A percentile compares a stretch with the other conserved stretches of the same genome.
phyloP scores from a whole-genome alignment of 2,113 vertebrate genomes.

The Barbus barbus region DNA sequence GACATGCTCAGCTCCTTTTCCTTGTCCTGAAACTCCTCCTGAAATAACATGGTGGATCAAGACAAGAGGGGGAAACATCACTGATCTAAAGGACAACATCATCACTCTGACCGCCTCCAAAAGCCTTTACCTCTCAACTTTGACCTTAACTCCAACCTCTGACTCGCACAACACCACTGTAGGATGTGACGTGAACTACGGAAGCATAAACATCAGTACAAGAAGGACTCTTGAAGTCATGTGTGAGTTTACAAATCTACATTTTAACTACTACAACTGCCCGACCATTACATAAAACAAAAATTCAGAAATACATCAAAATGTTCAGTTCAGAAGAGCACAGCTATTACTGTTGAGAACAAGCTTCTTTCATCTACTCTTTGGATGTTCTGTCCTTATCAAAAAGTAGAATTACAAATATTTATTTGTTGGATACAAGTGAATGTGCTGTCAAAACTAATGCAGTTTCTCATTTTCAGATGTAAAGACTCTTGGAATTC shows the following conservation, averaged over 20 bases:
- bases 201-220: background rate
- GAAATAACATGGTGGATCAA: slow-evolving; percentile 54
- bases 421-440: background rate
- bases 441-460: background rate
- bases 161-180: slow-evolving; percentile 35
- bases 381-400: too few relatives aligned
- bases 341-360: too few relatives aligned
- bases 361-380: background rate
- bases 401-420: slow-evolving; percentile 38
- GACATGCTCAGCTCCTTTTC: slow-evolving; percentile 60
- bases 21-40: slow-evolving; percentile 58
- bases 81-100: slow-evolving; percentile 6
- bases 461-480: background rate
- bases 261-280: background rate
- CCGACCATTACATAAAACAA: background rate
- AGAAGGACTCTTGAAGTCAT: slow-evolving; percentile 41
- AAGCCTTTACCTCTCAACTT: slow-evolving; percentile 30
- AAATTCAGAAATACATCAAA: background rate
- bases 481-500: too few relatives aligned
- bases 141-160: slow-evolving; percentile 50
- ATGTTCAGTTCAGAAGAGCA: slow-evolving; percentile 1
- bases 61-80: background rate
- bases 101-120: background rate
- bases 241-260: slow-evolving; percentile 53
- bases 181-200: slow-evolving; percentile 57